Conservation (phyloP, 2,113 vertebrate species). For the Agapornis roseicollis region DNA sequence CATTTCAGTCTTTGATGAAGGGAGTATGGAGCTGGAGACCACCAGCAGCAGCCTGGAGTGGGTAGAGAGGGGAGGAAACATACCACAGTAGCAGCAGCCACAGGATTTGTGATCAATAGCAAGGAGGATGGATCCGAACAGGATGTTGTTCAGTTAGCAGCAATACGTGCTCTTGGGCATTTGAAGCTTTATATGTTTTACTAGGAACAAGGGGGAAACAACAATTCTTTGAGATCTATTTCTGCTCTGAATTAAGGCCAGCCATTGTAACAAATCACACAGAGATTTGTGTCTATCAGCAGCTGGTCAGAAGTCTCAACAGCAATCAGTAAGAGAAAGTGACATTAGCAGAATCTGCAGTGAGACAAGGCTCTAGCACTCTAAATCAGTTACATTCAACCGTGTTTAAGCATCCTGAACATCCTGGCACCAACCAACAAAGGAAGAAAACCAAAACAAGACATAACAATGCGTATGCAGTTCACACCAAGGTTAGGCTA, state of each 20-base stretch:
- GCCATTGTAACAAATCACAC: conserved; percentile 50
- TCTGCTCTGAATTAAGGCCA: conserved; percentile 58
- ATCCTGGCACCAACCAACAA: not conserved
- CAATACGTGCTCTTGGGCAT: not conserved
- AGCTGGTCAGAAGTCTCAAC: conserved; percentile 52
- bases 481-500: not conserved
- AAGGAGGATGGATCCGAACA: not conserved
- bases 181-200: not conserved
- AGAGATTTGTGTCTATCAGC: conserved; percentile 46
- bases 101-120: not conserved
- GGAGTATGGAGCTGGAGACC: conserved; percentile 28
- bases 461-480: fast-evolving
- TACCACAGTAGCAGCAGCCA: conserved; percentile 32
- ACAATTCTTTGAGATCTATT: not conserved
- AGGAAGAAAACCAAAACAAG: not conserved
- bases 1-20: conserved; percentile 24
- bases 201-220: conserved; percentile 8
- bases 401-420: not conserved
- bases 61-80: not conserved
- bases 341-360: conserved; percentile 8
- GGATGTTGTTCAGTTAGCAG: not conserved
- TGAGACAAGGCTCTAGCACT: not conserved
- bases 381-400: not conserved
- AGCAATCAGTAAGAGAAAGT: conserved; percentile 48
- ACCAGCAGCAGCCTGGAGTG: conserved; percentile 44